Conservation (phyloP, 2,113 vertebrate species). For the Psittacus erithacus region DNA sequence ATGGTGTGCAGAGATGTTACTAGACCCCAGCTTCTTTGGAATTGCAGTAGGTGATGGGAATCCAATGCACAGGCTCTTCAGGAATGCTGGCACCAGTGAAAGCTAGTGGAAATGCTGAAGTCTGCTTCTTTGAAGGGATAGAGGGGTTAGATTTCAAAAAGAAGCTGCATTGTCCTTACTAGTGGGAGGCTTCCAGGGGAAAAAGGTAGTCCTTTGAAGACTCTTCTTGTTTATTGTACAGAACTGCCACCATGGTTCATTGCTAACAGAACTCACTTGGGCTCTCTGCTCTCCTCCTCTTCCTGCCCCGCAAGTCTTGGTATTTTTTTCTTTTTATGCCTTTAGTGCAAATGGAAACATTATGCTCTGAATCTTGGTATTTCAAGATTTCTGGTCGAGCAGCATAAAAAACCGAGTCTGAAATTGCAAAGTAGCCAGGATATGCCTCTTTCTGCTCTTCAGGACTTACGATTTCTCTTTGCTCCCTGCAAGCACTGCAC, state of each 20-base stretch:
- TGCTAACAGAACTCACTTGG: background rate
- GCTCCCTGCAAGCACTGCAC: background rate
- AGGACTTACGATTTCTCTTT: background rate
- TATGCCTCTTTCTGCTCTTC: background rate
- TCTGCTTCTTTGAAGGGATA: background rate
- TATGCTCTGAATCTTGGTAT: background rate
- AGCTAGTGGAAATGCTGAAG: background rate
- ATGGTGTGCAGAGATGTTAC: background rate
- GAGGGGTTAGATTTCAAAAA: conserved; percentile 12
- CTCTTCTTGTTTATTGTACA: background rate
- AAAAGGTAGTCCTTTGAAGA: conserved; percentile 33
- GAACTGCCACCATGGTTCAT: background rate
- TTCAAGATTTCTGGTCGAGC: background rate
- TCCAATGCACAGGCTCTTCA: background rate
- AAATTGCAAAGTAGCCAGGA: background rate
- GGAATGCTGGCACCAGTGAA: background rate
- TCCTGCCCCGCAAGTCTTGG: background rate
- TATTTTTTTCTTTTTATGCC: conserved; percentile 11
- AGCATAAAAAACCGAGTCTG: background rate
- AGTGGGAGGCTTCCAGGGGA: background rate
- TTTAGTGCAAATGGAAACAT: background rate
- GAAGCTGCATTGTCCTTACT: background rate
- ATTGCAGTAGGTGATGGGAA: background rate
- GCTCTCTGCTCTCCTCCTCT: background rate
- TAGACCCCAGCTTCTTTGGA: background rate